Evolutionary conservation across 2,113 vertebrate genomes (phyloP).

Genomic region (Ascaphus truei): DNA sequence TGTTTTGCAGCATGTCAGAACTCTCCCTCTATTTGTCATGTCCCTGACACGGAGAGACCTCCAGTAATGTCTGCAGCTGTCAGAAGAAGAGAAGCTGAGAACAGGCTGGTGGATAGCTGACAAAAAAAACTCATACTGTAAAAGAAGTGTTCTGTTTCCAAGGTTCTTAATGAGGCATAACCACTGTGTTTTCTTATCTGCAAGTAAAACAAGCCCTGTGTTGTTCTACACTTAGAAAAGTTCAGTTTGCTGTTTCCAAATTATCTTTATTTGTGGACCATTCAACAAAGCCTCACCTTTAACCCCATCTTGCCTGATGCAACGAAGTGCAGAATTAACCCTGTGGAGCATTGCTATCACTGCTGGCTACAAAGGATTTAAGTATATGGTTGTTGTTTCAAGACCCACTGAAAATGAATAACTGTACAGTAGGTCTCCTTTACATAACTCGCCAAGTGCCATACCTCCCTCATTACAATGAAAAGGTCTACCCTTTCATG

Average conservation of each 20-base stretch:
- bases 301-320: too few species aligned
- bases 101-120: constrained; percentile 7
- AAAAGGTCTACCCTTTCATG: too few species aligned
- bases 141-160: neutral
- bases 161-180: neutral
- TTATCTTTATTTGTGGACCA: neutral
- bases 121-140: neutral
- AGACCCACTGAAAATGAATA: too few species aligned
- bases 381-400: too few species aligned
- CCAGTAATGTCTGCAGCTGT: constrained; percentile 26
- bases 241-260: neutral
- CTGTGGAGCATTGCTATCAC: too few species aligned
- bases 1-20: neutral
- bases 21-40: constrained; percentile 7
- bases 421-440: too few species aligned
- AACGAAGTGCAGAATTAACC: too few species aligned
- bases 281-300: neutral
- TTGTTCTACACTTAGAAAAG: neutral
- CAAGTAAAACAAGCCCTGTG: neutral
- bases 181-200: neutral
- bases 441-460: too few species aligned
- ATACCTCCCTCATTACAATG: too few species aligned
- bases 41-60: constrained; percentile 3
- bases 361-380: too few species aligned
- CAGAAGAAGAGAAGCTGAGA: neutral